A percentile compares a stretch with the other conserved stretches of the same genome.
Conservation (phyloP, 2,888 invertebrate genomes). For the Sarcophaga variegata region DNA sequence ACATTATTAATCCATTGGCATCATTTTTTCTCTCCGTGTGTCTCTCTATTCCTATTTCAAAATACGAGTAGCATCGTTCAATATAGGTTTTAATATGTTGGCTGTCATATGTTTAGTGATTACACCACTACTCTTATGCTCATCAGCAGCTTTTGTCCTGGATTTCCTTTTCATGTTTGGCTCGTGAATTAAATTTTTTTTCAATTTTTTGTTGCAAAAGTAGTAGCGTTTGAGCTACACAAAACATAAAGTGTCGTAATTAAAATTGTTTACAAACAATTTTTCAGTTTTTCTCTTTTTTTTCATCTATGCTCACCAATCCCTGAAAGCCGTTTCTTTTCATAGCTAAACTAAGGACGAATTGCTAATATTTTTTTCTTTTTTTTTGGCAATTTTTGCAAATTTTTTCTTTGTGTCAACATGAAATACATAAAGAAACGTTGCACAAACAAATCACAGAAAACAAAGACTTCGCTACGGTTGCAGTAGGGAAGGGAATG, state of each 20-base stretch:
- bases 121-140: too few relatives aligned
- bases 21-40: too few relatives aligned
- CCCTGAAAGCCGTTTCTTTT: not conserved
- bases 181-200: not conserved
- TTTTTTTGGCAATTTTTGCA: not conserved
- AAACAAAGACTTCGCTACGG: too few relatives aligned
- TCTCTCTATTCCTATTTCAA: too few relatives aligned
- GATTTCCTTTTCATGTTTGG: slow-evolving; percentile 14
- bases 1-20: too few relatives aligned
- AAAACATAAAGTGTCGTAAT: slow-evolving; percentile 61
- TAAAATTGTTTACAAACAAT: slow-evolving; percentile 68
- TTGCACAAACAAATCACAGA: too few relatives aligned
- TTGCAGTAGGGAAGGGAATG: too few relatives aligned
- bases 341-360: not conserved
- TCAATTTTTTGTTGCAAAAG: not conserved
- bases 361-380: not conserved
- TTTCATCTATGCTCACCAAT: not conserved
- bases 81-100: too few relatives aligned
- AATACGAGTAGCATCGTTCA: too few relatives aligned
- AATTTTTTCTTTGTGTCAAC: slow-evolving; percentile 41
- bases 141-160: not conserved
- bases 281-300: slow-evolving; percentile 12
- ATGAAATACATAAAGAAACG: slow-evolving; percentile 41
- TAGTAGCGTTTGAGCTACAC: slow-evolving; percentile 5
- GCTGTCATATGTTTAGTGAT: too few relatives aligned